Evolutionary conservation across 2,797 vertebrate genomes (phyloP).

Genomic region (Otus scops): DNA sequence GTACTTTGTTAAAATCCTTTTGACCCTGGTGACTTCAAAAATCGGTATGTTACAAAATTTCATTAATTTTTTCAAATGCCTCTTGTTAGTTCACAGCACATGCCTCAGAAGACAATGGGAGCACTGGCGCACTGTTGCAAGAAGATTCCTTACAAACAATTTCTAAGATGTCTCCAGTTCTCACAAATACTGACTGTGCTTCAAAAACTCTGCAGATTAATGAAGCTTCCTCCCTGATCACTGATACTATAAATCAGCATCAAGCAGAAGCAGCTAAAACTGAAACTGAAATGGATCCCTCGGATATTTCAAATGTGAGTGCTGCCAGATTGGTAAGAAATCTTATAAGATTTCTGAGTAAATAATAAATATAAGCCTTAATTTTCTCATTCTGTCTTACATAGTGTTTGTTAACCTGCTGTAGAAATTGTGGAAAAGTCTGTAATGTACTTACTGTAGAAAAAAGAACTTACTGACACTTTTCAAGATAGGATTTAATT

Average conservation of each 20-base stretch:
- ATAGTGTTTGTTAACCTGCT: neutral
- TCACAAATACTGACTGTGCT: constrained; percentile 45
- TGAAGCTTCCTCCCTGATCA: constrained; percentile 66
- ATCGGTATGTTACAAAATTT: neutral
- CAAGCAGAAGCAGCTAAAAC: constrained; percentile 80
- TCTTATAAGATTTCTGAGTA: constrained; percentile 39
- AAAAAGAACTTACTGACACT: neutral
- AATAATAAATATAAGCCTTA: neutral
- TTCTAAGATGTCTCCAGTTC: constrained; percentile 68
- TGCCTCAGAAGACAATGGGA: constrained; percentile 73
- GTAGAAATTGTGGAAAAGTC: neutral
- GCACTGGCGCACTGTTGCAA: constrained; percentile 66
- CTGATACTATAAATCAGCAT: constrained; percentile 66
- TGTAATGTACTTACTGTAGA: neutral
- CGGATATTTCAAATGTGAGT: constrained; percentile 99
- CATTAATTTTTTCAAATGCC: constrained; percentile 27
- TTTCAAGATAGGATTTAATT: neutral
- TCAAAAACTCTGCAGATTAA: constrained; percentile 47
- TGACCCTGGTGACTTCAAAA: neutral
- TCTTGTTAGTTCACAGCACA: constrained; percentile 82
- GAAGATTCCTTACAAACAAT: constrained; percentile 33
- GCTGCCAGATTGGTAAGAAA: constrained; percentile 86
- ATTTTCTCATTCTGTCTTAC: neutral
- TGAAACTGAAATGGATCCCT: constrained; percentile 91
- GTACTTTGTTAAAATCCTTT: neutral